phyloP scores from a whole-genome alignment of 30 jellyfish, hydroid and myxozoan species.

The Sanderia malayensis region DNA sequence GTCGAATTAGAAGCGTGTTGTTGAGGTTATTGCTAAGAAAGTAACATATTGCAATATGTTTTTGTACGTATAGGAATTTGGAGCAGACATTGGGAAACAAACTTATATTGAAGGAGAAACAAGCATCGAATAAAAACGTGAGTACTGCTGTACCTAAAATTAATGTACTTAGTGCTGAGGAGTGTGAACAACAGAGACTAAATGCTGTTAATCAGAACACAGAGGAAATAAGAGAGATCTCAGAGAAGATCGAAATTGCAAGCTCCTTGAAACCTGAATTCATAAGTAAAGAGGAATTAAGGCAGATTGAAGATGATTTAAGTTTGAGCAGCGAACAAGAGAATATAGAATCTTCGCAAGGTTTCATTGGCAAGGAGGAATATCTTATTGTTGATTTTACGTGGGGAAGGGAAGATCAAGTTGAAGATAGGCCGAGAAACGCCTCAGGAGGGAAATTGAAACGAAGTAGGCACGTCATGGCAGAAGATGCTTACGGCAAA shows the following conservation, averaged over 20 bases:
- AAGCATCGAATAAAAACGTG: neutral
- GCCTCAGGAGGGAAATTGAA: neutral
- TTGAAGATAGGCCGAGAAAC: neutral
- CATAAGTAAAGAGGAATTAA: constrained; percentile 7
- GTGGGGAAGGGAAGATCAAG: constrained; percentile 10
- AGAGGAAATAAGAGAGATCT: neutral
- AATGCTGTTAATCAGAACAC: neutral
- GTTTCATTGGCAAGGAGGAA: constrained; percentile 73
- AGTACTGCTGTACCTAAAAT: neutral
- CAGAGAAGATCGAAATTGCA: neutral
- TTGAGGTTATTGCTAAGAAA: neutral
- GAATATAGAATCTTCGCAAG: constrained; percentile 55
- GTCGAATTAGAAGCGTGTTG: neutral
- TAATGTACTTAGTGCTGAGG: neutral
- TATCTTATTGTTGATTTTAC: constrained; percentile 80
- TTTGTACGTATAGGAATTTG: neutral
- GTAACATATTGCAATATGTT: neutral
- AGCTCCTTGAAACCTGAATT: neutral
- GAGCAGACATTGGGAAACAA: neutral
- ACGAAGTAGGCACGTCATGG: constrained; percentile 18
- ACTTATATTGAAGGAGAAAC: neutral
- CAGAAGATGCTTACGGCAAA: constrained; percentile 39
- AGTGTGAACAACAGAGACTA: neutral
- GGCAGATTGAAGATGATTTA: constrained; percentile 10
- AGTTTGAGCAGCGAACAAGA: constrained; percentile 22